Evolutionary conservation across 2,113 vertebrate species (phyloP).

Genomic region (Hyaena hyaena): DNA sequence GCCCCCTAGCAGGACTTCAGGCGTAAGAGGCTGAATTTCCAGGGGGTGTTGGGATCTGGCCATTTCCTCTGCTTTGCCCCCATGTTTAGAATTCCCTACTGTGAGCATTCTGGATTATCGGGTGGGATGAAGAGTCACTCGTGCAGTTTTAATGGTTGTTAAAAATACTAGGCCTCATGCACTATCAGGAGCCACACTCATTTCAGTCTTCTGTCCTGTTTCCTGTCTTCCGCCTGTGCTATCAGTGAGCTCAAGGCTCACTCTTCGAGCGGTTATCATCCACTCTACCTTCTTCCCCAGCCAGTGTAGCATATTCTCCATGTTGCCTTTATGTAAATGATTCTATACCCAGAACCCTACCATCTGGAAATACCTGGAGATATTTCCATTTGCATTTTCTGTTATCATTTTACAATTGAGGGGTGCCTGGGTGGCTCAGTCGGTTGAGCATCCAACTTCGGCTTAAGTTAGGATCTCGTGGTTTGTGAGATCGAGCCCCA

Average conservation of each 20-base stretch:
- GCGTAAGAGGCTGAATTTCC: not conserved
- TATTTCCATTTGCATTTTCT: not conserved
- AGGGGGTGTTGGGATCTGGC: not conserved
- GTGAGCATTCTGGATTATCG: not conserved
- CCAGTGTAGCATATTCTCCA: not conserved
- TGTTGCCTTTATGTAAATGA: not conserved
- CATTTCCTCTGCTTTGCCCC: not conserved
- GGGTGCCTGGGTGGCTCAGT: too few relatives aligned
- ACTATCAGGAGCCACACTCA: not conserved
- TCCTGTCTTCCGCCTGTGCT: not conserved
- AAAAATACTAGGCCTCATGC: not conserved
- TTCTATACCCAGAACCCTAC: not conserved
- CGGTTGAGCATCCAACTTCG: too few relatives aligned
- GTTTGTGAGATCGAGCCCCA: too few relatives aligned
- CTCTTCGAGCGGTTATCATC: not conserved
- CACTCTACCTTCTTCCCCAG: not conserved
- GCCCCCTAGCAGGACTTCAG: not conserved
- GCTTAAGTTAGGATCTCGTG: too few relatives aligned
- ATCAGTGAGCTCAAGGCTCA: not conserved
- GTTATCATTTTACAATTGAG: not conserved
- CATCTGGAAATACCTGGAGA: not conserved
- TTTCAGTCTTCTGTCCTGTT: not conserved
- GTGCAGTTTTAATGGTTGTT: not conserved
- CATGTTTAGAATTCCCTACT: not conserved
- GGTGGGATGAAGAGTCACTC: not conserved